Evolutionary conservation across 2,888 invertebrate species (phyloP).

Genomic region (Allygus modestus): DNA sequence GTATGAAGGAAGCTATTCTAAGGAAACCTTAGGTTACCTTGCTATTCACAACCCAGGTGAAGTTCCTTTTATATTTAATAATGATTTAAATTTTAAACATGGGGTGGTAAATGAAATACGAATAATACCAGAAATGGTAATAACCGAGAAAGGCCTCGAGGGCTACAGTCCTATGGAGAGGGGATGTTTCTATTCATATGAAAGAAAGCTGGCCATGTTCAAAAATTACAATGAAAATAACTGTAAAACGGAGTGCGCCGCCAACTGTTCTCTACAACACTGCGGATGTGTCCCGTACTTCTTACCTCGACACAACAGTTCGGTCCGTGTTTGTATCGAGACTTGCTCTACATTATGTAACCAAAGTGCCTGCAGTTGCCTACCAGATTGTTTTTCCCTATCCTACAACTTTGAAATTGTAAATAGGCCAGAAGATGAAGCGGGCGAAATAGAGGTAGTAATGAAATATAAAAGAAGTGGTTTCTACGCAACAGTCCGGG

Average conservation of each 20-base stretch:
- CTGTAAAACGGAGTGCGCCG: background rate
- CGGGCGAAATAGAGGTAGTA: background rate
- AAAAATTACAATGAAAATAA: background rate
- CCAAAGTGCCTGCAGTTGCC: too few relatives aligned
- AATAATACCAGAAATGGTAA: background rate
- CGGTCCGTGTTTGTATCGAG: background rate
- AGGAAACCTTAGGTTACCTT: background rate
- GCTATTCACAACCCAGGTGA: background rate
- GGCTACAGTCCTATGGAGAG: background rate
- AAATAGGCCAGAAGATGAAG: too few relatives aligned
- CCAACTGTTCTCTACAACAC: too few relatives aligned
- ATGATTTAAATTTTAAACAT: too few relatives aligned
- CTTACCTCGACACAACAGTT: background rate
- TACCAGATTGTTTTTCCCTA: too few relatives aligned
- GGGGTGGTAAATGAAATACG: too few relatives aligned
- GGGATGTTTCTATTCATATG: slow-evolving; percentile 8
- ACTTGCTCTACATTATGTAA: background rate
- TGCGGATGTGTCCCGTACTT: too few relatives aligned
- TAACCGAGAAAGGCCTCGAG: background rate
- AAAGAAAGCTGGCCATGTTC: background rate
- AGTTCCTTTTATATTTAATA: too few relatives aligned
- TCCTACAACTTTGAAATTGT: too few relatives aligned
- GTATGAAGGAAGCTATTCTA: too few relatives aligned
- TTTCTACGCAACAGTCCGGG: too few relatives aligned
- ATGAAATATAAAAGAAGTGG: too few relatives aligned